Base-by-base conservation (phyloP, 2,888 invertebrate species). In the Drosophila subsilvestris region DNA sequence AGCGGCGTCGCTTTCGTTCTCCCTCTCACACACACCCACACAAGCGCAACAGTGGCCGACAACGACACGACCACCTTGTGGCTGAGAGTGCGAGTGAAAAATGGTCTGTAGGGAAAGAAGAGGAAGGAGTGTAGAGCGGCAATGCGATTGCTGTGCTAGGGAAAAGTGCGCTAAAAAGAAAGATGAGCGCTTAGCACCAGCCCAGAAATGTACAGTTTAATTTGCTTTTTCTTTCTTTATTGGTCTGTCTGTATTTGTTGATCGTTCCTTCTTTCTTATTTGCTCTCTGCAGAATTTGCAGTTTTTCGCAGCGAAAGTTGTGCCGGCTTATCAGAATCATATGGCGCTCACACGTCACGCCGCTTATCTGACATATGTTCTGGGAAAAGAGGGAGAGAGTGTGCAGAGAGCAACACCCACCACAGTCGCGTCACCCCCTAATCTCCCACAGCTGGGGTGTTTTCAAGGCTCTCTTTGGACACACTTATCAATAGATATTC, bases 321-420 rank as follows among this genome's bases (percentile, higher is more conserved):
- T 57, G 56, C 65, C 71, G 57, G 71, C 42, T 76, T 74, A 85
- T 85, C 78, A 81, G 76, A 85, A 86, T 87, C 89, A 89, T 89
- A 87, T 86, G 85, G 76, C 80, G 47, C 67, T 62, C 65, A 78
- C 63, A 68, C 65, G 59, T 59, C 49, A 55, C 43, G 74, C 56
- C 45, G 47, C 58, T 44, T 56, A 27, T 54, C 65, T 71, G 63
- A 65, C 81, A 87, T 89, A 84, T 86, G 81, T 76, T 84, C 37
- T 37, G 14, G 7, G 14, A 2, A n/a, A 37, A 6, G 37, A 37
- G 37, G 37, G 14, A 37, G 37, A 37, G 37, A 37, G 37, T 37
- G 8, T 49, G 20, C 20, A 44, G 43, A 56, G 42, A 57, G 8
- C 53, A 10, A 53, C 53, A 14, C 49, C 50, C 14, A n/a, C 9